Evolutionary conservation across 2,888 invertebrate genomes (phyloP).

Genomic region (Cheilosia impressa): DNA sequence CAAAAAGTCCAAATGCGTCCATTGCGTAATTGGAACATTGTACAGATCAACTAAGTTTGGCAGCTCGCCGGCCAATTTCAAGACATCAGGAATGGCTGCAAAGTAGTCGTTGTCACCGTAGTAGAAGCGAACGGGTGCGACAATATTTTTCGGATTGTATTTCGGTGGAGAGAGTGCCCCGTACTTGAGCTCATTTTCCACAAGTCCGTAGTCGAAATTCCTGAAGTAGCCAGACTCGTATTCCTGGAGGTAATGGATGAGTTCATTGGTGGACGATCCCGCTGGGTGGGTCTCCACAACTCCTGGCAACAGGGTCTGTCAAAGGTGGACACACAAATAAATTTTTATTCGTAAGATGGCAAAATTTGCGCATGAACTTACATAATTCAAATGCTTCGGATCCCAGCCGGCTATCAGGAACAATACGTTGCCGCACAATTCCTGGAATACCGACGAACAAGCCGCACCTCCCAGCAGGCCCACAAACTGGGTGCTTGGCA

Average conservation of each 20-base stretch:
- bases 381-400: constrained; percentile 80
- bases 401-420: constrained; percentile 82
- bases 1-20: constrained; percentile 89
- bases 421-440: constrained; percentile 80
- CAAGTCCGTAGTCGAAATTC: constrained; percentile 85
- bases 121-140: constrained; percentile 87
- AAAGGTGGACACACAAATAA: constrained; percentile 82
- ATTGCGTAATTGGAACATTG: constrained; percentile 84
- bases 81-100: constrained; percentile 85
- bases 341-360: constrained; percentile 86
- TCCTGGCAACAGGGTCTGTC: constrained; percentile 88
- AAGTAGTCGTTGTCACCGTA: constrained; percentile 88
- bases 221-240: constrained; percentile 84
- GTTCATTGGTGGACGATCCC: constrained; percentile 88
- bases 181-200: constrained; percentile 85
- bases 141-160: constrained; percentile 86
- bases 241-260: constrained; percentile 89
- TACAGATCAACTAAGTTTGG: constrained; percentile 84
- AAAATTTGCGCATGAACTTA: constrained; percentile 79
- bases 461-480: constrained; percentile 83
- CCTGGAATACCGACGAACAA: constrained; percentile 84
- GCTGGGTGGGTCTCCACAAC: constrained; percentile 88
- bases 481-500: constrained; percentile 84
- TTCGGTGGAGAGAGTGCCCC: constrained; percentile 85
- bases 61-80: constrained; percentile 83